These are phyloP conservation scores for Ormyrus pomaceus DNA, from an alignment of 2,888 invertebrate genomes.

Conservation along the genomic window DNA sequence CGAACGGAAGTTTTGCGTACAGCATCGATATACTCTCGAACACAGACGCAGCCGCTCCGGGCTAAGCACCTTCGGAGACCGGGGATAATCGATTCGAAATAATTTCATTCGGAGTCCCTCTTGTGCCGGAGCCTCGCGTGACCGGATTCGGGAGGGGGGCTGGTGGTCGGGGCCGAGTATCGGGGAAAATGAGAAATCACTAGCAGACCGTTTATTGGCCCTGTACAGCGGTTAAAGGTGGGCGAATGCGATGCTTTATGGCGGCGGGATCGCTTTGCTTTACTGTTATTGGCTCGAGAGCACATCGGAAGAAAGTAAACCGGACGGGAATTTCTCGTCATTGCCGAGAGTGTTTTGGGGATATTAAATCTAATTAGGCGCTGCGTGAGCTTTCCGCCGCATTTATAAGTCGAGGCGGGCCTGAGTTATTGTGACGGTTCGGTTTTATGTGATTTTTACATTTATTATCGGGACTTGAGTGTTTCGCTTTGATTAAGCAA, in stretches of 20 bases:
- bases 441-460: no score
- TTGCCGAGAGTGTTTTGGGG: slow-evolving; percentile 1
- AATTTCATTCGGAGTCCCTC: slow-evolving; percentile 17
- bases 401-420: no score
- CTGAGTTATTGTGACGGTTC: no score
- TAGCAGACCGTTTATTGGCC: slow-evolving; percentile 6
- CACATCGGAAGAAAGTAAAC: not conserved
- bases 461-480: no score
- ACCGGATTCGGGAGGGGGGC: slow-evolving; percentile 1
- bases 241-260: not conserved
- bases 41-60: no score
- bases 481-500: no score
- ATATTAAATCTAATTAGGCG: slow-evolving; percentile 14
- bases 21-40: no score
- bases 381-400: not conserved
- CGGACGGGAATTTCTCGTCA: not conserved
- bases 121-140: slow-evolving; percentile 14
- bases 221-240: not conserved
- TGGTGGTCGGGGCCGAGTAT: not conserved
- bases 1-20: no score
- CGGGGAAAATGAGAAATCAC: slow-evolving; percentile 9
- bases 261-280: slow-evolving; percentile 15
- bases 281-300: slow-evolving; percentile 12
- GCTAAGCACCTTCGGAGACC: no score
- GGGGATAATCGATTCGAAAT: slow-evolving; percentile 34